Base-by-base conservation (phyloP, 2,113 vertebrate species). In the Mionectes macconnelli region DNA sequence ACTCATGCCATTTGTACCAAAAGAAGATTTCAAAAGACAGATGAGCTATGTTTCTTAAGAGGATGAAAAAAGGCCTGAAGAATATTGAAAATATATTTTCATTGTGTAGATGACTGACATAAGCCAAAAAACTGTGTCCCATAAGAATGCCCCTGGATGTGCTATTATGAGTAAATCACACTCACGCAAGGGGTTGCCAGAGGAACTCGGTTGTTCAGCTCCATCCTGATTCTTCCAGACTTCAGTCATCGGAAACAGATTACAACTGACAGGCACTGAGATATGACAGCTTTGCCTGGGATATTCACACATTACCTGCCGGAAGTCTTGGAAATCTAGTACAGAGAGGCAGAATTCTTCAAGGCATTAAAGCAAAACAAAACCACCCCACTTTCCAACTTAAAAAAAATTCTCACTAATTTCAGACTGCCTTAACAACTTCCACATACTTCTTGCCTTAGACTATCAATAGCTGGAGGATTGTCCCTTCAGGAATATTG, bases 401-500 rank as follows among this genome's bases (percentile, higher is more conserved):
- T 52, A n/a, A 85, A 84, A 83, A 55, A 39, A 12, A 22, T 18
- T 17, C 14, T 4, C 1, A 1, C 16, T 72, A 17, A 67, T 66
- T 87, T 69, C 25, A 39, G 33, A 30, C 19, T 4, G 3, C n/a
- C 12, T 87, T 49, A 64, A 64, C 55, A 72, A 40, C 35, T 82
- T 44, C 31, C 60, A 33, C 75, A 74, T 42, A 57, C 10, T 91
- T 74, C 35, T 86, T 84, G 31, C 70, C 77, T 90, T 50, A 60
- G 33, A 84, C 77, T 87, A 94, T 85, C 40, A 14, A 12, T n/a
- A 85, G 73, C 37, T 49, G 52, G 63, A 87, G 77, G 92, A 91
- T 93, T 70, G 83, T 56, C 47, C 69, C 90, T 95, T 39, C 72
- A 87, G 90, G 82, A 92, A 93, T 69, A 93, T 70, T 80, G 39